Evolutionary conservation across 2,113 vertebrate genomes (phyloP), one percentile per base, ranked within the genome.

Genomic region (Danio rerio): DNA sequence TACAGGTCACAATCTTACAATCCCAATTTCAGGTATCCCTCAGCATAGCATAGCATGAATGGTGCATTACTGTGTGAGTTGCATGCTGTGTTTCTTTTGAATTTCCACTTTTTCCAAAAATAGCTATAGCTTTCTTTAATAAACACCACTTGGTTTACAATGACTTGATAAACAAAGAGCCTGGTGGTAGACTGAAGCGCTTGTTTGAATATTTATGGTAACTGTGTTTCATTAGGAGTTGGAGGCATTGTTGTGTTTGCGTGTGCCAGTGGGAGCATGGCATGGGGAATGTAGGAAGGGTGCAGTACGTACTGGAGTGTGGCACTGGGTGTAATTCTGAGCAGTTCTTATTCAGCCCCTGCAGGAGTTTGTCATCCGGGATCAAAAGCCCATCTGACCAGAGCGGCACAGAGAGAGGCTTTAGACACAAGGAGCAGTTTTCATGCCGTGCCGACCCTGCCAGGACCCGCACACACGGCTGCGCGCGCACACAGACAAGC

Each of bases 361-460:
- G 77, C 62, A 79, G 59, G 62, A 79, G 62, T 79, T 68, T 66
- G 77, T 79, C 77, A 79, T 79, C 16, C 49, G 21, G 49, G 77
- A 66, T 79, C 77, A 79, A 79, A 79, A 66, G 77, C 77, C 49
- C 77, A 79, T 66, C 77, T 79, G 77, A 79, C 77, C 77, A 79
- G 49, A 79, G 62, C 61, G 16, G 62, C 77, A 79, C 77, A 79
- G 77, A 66, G 61, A 66, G 77, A 79, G 62, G 62, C 58, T 77
- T 77, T 45, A 77, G 75, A 63, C 58, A 77, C 58, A 79, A 79
- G 61, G 50, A 79, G 62, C 49, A 43, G 62, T 79, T 66, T 78
- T 79, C 49, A 66, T 79, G 62, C 75, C 20, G 9, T 0, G 15
- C 62, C 20, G n/a, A 18, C 62, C 21, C 62, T 79, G 77, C 62